Conservation (phyloP, 2,888 invertebrate genomes). For the Hymenopus coronatus region DNA sequence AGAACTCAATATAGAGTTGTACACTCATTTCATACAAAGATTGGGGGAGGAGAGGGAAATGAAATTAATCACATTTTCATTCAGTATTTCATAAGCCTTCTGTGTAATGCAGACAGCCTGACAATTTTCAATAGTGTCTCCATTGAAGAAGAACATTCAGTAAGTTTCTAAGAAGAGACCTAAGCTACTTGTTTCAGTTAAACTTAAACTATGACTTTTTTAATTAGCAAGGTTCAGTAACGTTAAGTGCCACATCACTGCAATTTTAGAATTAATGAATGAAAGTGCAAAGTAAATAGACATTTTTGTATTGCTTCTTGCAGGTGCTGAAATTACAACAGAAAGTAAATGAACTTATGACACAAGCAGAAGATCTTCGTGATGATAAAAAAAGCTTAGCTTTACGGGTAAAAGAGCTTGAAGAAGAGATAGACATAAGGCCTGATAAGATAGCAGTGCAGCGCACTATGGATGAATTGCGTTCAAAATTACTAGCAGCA, state of each 20-base stretch:
- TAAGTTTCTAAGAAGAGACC: no score
- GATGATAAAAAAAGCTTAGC: slow-evolving; percentile 76
- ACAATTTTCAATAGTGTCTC: no score
- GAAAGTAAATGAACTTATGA: slow-evolving; percentile 78
- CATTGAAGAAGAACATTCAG: no score
- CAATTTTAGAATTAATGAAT: no score
- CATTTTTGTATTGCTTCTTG: slow-evolving; percentile 19
- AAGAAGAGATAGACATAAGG: slow-evolving; percentile 56
- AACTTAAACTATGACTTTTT: neutral
- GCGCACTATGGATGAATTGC: slow-evolving; percentile 66
- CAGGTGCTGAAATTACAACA: slow-evolving; percentile 75
- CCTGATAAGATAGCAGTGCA: slow-evolving; percentile 52
- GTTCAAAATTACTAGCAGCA: slow-evolving; percentile 81
- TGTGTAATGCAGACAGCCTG: no score
- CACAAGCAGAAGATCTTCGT: slow-evolving; percentile 71
- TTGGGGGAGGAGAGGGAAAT: no score
- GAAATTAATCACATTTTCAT: no score
- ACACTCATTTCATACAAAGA: no score
- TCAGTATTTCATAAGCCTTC: no score
- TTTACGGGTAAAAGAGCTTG: slow-evolving; percentile 70
- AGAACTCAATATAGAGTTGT: no score
- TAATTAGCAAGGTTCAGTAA: neutral
- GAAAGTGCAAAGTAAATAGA: no score
- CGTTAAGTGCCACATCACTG: neutral
- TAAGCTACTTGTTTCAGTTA: no score